These are phyloP conservation scores for Drosophila glabriapex DNA, from an alignment of 2,888 invertebrate genomes.

Conservation along the genomic window DNA sequence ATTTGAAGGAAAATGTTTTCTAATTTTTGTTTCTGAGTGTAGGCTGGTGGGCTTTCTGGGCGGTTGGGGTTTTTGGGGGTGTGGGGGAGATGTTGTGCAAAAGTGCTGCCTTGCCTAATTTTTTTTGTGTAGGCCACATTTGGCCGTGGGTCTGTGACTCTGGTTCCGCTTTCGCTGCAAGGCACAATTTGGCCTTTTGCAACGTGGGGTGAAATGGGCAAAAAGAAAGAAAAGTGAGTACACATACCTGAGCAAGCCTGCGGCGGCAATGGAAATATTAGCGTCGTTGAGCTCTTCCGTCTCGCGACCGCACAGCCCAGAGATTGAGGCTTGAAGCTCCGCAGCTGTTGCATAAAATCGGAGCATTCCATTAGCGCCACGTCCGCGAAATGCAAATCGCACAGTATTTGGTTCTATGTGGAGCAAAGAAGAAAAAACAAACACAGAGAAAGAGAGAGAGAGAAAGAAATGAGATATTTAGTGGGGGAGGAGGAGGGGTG, in stretches of 20 bases:
- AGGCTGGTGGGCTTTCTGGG: neutral
- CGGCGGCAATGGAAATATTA: slow-evolving; percentile 96
- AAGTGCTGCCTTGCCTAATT: slow-evolving; percentile 39
- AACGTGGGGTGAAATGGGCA: neutral
- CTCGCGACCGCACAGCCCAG: slow-evolving; percentile 97
- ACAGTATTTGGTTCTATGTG: slow-evolving; percentile 93
- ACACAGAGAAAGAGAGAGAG: neutral
- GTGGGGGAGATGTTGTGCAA: slow-evolving; percentile 5
- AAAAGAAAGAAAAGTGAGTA: slow-evolving; percentile 2
- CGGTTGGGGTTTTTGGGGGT: neutral
- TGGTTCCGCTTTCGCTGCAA: slow-evolving; percentile 21
- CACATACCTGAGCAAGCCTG: slow-evolving; percentile 96
- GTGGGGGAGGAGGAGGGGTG: neutral
- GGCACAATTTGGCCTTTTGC: slow-evolving; percentile 47
- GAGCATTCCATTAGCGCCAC: slow-evolving; percentile 98
- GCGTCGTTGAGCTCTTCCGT: slow-evolving; percentile 96
- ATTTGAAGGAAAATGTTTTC: neutral
- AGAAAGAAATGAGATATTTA: neutral
- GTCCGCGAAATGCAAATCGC: slow-evolving; percentile 98
- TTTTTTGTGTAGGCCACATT: slow-evolving; percentile 23
- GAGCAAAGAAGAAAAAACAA: neutral
- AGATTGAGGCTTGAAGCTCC: slow-evolving; percentile 98
- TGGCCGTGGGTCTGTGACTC: slow-evolving; percentile 13
- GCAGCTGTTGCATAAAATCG: slow-evolving; percentile 98
- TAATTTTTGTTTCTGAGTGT: neutral